Base-by-base conservation (phyloP, 2,113 vertebrate species). In the Emydura subglobosa region DNA sequence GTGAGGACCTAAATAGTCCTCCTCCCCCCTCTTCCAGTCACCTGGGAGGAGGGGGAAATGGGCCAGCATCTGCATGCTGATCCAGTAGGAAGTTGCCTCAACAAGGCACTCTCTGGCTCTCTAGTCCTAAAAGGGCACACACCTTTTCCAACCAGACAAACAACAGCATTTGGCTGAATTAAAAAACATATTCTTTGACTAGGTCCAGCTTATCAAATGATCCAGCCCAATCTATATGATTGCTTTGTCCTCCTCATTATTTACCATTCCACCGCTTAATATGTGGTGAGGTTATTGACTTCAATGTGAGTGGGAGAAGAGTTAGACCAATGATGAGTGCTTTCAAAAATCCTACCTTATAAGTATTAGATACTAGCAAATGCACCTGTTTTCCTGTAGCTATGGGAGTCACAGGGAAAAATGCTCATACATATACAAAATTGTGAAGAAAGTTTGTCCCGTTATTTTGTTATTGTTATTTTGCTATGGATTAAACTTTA, bases 351-450 rank as follows among this genome's bases (percentile, higher is more conserved):
- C 83, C 12, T 79, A 22, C 19, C 91, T 1, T 0, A 17, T 12
- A 25, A 44, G 8, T 53, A 68, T 27, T 24, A 53, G 22, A 53
- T 84, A 65, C 68, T 54, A 82, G 17, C 19, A 91, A 25, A 81
- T 1, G 76, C 9, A 44, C 3, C 44, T 4, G 2, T 2, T 82
- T 91, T 72, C 54, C 61, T 79, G 61, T 17, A 84, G 13, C 42
- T n/a, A 61, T 0, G 65, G n/a, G 74, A 83, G 87, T 0, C 0
- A 74, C 80, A 42, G 17, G 5, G 39, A 7, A 13, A 87, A 50
- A 85, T 86, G n/a, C 0, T 80, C n/a, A 89, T 68, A 61, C 4
- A 72, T 27, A 34, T 27, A 50, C 1, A 85, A 86, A 89, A 24
- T 0, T 61, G 3, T 6, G 9, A 44, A 11, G 14, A 61, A 86